Evolutionary conservation across 2,888 invertebrate species (phyloP).

Genomic region (Perithous albicinctus): DNA sequence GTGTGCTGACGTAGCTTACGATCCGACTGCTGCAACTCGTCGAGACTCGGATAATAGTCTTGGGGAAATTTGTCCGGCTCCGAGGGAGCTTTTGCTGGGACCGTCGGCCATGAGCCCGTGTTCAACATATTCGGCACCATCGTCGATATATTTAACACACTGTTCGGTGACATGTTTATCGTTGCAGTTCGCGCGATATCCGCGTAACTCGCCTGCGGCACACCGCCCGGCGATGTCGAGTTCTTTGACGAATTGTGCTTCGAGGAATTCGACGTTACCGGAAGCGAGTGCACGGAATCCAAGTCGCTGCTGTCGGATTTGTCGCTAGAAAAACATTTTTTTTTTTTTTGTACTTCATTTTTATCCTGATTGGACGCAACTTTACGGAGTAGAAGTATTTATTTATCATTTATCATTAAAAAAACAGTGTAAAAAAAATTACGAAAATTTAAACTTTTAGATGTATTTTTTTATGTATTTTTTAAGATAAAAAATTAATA

Average conservation of each 20-base stretch:
- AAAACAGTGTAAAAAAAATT: too few relatives aligned
- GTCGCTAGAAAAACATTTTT: conserved; percentile 85
- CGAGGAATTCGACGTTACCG: conserved; percentile 86
- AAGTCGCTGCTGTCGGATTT: conserved; percentile 94
- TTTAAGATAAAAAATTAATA: too few relatives aligned
- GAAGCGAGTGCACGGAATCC: conserved; percentile 94
- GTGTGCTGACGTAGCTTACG: conserved; percentile 80
- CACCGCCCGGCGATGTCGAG: conserved; percentile 82
- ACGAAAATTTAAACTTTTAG: too few relatives aligned
- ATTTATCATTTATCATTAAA: not conserved
- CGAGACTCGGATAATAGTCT: conserved; percentile 83
- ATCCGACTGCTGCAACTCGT: conserved; percentile 81
- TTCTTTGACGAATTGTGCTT: conserved; percentile 81
- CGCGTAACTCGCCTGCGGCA: conserved; percentile 90
- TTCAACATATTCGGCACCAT: conserved; percentile 78
- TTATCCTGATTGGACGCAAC: conserved; percentile 2
- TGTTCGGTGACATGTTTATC: conserved; percentile 80
- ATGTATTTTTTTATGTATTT: too few relatives aligned
- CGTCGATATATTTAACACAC: conserved; percentile 78
- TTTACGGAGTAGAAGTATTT: conserved; percentile 2
- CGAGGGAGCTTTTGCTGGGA: conserved; percentile 76
- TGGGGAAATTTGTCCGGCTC: conserved; percentile 81
- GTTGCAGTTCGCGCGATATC: conserved; percentile 90
- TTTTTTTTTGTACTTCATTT: too few relatives aligned
- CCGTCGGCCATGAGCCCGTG: conserved; percentile 79